These are phyloP conservation scores for Microdon myrmicae DNA, from an alignment of 2,888 invertebrate genomes.

Conservation along the genomic window DNA sequence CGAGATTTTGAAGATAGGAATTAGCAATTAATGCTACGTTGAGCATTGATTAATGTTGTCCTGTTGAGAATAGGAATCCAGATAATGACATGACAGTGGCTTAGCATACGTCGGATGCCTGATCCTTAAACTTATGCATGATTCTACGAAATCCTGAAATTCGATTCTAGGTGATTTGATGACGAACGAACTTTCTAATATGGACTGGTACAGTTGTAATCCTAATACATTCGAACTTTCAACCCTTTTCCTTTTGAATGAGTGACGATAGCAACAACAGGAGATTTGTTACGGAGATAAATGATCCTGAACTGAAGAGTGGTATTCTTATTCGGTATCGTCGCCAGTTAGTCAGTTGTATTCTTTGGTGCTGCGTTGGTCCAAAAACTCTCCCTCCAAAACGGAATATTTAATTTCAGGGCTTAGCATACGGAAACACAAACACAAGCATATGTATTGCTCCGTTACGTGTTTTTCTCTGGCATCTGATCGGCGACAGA, in stretches of 20 bases:
- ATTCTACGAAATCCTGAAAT: conserved; percentile 8
- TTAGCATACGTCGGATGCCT: conserved; percentile 33
- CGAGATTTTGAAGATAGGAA: conserved; percentile 38
- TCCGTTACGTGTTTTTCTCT: conserved; percentile 19
- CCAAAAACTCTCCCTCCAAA: conserved; percentile 35
- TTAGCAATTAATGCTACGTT: conserved; percentile 44
- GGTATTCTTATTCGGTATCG: conserved; percentile 21
- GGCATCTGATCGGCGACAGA: conserved; percentile 46
- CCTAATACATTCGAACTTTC: conserved; percentile 43
- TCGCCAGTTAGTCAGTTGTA: conserved; percentile 10
- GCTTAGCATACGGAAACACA: conserved; percentile 1
- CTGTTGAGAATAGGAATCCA: conserved; percentile 22
- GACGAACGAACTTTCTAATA: conserved; percentile 21
- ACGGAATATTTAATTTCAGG: conserved; percentile 38
- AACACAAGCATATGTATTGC: no score
- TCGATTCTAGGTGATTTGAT: conserved; percentile 4
- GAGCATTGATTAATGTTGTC: conserved; percentile 44
- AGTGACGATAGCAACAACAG: conserved; percentile 16
- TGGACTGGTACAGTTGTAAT: conserved; percentile 22
- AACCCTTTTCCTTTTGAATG: conserved; percentile 37
- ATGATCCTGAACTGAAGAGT: conserved; percentile 34
- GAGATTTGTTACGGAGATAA: conserved; percentile 44
- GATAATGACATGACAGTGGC: conserved; percentile 51
- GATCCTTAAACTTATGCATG: no score
- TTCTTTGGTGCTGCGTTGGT: conserved; percentile 17